Evolutionary conservation across 2,888 invertebrate genomes (phyloP).

Genomic region (Ditylenchus weischeri): DNA sequence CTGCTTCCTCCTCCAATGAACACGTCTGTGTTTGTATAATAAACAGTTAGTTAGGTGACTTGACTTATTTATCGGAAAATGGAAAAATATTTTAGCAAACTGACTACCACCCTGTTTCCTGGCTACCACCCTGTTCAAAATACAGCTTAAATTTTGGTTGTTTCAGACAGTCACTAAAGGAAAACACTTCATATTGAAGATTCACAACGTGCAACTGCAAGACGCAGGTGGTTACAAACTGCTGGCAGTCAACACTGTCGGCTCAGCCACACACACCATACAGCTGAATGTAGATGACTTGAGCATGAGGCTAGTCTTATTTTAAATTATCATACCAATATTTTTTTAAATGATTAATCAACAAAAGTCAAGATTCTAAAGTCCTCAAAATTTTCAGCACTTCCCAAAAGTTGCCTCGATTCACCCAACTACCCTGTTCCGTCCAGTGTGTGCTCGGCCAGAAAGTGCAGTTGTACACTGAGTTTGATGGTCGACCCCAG

Average conservation of each 20-base stretch:
- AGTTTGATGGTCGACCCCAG: slow-evolving; percentile 46
- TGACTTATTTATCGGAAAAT: neutral
- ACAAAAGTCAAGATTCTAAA: too few relatives aligned
- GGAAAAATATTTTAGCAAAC: neutral
- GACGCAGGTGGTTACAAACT: slow-evolving; percentile 5
- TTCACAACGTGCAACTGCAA: slow-evolving; percentile 7
- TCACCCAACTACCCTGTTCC: slow-evolving; percentile 47
- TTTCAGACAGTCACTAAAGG: slow-evolving; percentile 3
- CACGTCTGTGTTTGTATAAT: too few relatives aligned
- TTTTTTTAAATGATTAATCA: too few relatives aligned
- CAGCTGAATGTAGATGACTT: slow-evolving; percentile 2
- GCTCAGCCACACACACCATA: neutral
- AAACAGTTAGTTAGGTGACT: too few relatives aligned
- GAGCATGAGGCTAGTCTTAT: neutral
- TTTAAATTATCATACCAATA: too few relatives aligned
- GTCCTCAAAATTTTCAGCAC: neutral
- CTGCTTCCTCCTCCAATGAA: too few relatives aligned
- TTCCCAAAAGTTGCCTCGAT: slow-evolving; percentile 31
- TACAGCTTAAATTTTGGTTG: too few relatives aligned
- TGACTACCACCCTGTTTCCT: too few relatives aligned
- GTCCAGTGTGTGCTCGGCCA: slow-evolving; percentile 41
- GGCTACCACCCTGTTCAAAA: too few relatives aligned
- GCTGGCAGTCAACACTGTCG: neutral
- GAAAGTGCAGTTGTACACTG: slow-evolving; percentile 44
- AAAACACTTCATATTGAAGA: slow-evolving; percentile 8